Percentiles rank a stretch among this genome's conserved stretches.
phyloP scores from a whole-genome alignment of 2,888 invertebrate species.

The Volucella zonaria region DNA sequence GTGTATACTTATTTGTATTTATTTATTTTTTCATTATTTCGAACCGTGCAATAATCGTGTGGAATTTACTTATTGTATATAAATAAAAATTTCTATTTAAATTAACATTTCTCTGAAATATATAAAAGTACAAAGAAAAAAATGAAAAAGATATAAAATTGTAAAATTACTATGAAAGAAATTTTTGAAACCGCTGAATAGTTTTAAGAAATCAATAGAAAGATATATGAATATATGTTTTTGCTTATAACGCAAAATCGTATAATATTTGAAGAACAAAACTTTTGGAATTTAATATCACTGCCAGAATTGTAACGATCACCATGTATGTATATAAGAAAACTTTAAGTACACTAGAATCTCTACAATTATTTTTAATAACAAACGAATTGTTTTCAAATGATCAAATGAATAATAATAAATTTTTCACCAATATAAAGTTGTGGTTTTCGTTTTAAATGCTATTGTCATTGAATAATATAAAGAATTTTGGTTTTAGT shows the following conservation, averaged over 20 bases:
- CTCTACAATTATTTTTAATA: conserved; percentile 64
- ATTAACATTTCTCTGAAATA: conserved; percentile 58
- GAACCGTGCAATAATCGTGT: conserved; percentile 46
- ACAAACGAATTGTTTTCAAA: conserved; percentile 50
- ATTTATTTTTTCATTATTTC: conserved; percentile 9
- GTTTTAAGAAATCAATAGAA: conserved; percentile 12
- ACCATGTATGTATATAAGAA: conserved; percentile 52
- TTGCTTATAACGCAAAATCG: conserved; percentile 18
- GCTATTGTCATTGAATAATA: no score
- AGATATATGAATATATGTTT: neutral
- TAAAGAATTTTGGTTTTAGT: no score
- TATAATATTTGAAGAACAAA: conserved; percentile 6
- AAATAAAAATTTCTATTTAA: conserved; percentile 1
- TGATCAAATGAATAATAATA: conserved; percentile 9
- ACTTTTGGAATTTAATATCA: conserved; percentile 59
- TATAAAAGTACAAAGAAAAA: conserved; percentile 67
- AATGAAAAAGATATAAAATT: conserved; percentile 9
- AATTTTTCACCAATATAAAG: conserved; percentile 54
- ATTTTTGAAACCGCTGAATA: conserved; percentile 23
- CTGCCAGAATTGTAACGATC: conserved; percentile 64
- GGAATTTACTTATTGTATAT: conserved; percentile 36
- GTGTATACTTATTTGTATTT: neutral
- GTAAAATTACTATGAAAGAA: conserved; percentile 15
- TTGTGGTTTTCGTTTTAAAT: neutral
- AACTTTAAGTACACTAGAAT: conserved; percentile 14